Base-by-base conservation (phyloP, 2,797 vertebrate genomes). In the Gadopsis marmoratus region DNA sequence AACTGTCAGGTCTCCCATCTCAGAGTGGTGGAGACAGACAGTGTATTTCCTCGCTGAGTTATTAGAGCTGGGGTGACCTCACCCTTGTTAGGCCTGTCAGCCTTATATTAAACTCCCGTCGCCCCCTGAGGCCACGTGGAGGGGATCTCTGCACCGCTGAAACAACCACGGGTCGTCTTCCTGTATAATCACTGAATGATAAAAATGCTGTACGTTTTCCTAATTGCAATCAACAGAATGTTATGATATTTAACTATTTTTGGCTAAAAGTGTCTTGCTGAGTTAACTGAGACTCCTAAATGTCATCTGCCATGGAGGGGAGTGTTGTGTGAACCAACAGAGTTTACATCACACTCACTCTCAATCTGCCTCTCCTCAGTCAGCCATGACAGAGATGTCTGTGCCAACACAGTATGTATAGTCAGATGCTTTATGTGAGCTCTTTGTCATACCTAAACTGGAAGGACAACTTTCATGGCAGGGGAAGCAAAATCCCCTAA, bases 21-120 rank as follows among this genome's bases (percentile, higher is more conserved):
- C 75, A 79, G 82, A 88, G 86, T 87, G 79, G 77, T 90, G 82
- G 92, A 89, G 91, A 94, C 93, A 89, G 90, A 94, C 90, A 88
- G 82, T 88, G 91, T 92, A 93, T 94, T 93, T 94, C 89, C 90
- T 95, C 86, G 61, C 89, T 91, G 88, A 86, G 91, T 93, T 93
- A 95, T 95, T 93, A 93, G 87, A 92, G 88, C 83, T 45, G 59
- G 64, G 66, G 81, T 95, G 94, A 95, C 89, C 92, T 95, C 95
- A 95, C 82, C 74, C 91, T 94, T 86, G 90, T 95, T 94, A 95
- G 88, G 59, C 78, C 87, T 94, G 92, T 94, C 93, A 94, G 89
- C 82, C 77, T 92, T 90, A 91, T 93, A 93, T 94, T 93, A 93
- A 92, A 91, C 87, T 88, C 83, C 87, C 72, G 85, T 91, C 89